Evolutionary conservation across 1,140 invertebrate genomes (phyloP), one percentile per base, ranked within the genome.

Genomic region (Pseudomyrmex dendroicus): DNA sequence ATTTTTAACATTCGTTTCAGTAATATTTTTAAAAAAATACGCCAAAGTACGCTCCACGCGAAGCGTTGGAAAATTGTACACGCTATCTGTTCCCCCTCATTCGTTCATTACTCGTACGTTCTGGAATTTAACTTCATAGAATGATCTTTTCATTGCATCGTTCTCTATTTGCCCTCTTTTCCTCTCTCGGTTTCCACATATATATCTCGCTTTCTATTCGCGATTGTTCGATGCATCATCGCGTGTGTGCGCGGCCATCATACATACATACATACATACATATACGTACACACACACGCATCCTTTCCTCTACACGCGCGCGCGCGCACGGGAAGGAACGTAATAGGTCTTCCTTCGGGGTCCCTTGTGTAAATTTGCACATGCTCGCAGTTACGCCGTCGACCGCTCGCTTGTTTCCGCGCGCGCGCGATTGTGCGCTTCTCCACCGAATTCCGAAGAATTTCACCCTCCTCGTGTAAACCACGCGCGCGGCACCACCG

Each of bases 351-450:
- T 90, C 73, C 84, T 86, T 50, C 35, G 73, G 25, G 66, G 66
- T 83, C 17, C 78, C 64, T 73, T 83, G 73, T 88, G 89, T 84
- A 90, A 90, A 90, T 90, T 89, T 89, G 82, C 88, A 89, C 84
- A 89, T 88, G 82, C 77, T 89, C 66, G 82, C 63, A 64, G 86
- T 86, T 82, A 89, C 64, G 1, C 59, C 68, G 50, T 35, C 72
- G 68, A 86, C 52, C 63, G 70, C 84, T 82, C 76, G 63, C 72
- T 82, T 67, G 77, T 68, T 62, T 59, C 25, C 52, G 52, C 3
- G 9, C 66, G 9, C 66, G 48, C 57, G 44, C 62, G 66, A 72
- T 78, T 82, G 66, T 57, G 22, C 59, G 59, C 80, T 68, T 87
- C 67, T 67, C 80, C 73, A 22, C 50, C 83, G 57, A 64, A 66